These are phyloP conservation scores for Synaphobranchus kaupii DNA, from an alignment of 2,797 vertebrate genomes.

Conservation along the genomic window DNA sequence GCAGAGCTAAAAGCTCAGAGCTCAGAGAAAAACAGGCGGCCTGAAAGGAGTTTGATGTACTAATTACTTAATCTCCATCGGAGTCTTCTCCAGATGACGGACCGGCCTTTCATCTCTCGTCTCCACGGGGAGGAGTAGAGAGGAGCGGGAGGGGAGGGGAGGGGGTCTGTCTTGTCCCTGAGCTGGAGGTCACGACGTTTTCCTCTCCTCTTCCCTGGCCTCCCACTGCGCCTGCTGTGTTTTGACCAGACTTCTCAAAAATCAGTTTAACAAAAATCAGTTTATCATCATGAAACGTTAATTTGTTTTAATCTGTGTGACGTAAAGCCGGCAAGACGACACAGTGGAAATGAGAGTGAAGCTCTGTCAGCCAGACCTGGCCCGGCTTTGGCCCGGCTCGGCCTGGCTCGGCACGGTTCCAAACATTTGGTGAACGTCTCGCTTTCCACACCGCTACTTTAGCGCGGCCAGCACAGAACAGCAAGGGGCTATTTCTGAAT, in stretches of 20 bases:
- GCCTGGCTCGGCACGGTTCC: too few species aligned
- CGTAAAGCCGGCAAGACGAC: too few species aligned
- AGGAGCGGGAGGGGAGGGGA: neutral
- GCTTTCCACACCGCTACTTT: neutral
- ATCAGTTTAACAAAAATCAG: too few species aligned
- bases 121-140: neutral
- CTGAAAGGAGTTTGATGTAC: neutral
- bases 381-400: too few species aligned
- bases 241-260: neutral
- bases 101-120: neutral
- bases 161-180: neutral
- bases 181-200: neutral
- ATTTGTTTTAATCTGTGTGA: too few species aligned
- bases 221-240: neutral
- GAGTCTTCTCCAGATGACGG: neutral
- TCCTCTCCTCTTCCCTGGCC: neutral
- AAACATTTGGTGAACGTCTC: too few species aligned
- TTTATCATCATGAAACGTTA: too few species aligned
- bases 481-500: too few species aligned
- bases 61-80: conserved; percentile 3
- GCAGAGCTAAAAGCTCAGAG: neutral
- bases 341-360: neutral
- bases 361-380: too few species aligned
- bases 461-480: neutral
- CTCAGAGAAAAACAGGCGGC: neutral